Base-by-base conservation (phyloP, 2,797 vertebrate genomes). In the Cephalopachus bancanus region DNA sequence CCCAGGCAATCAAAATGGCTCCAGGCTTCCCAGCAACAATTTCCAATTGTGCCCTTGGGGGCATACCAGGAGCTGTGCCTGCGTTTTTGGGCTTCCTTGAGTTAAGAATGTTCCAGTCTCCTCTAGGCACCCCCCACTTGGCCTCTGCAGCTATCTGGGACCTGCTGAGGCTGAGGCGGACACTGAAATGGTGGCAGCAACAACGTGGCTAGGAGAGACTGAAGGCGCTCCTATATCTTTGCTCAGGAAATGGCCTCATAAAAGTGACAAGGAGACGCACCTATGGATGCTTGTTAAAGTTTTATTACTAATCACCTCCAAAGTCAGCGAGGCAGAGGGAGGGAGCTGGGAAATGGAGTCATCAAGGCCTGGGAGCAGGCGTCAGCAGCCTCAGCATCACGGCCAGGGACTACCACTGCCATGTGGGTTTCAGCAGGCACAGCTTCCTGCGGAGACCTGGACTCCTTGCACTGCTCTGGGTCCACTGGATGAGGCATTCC, bases 261-360 rank as follows among this genome's bases (percentile, higher is more conserved):
- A 99, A 99, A 99, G 98, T 99, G 99, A 99, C 99, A 99, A 99
- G 98, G 98, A 99, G 99, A 99, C 98, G 99, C 99, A 99, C 99
- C 99, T 99, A 99, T 99, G 98, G 99, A 99, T 99, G 99, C 99
- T 99, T 99, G 99, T 99, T 99, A 99, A 99, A 99, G 98, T 99
- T 99, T 99, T 99, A 99, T 99, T 99, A 99, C 99, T 99, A 99
- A 99, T 99, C 98, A 99, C 98, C 98, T 98, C 98, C 98, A 98
- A 98, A 98, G 98, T 98, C 98, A 98, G 98, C 83, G 53, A 97
- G 91, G 95, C 92, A 95, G 83, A 24, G 91, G 93, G 94, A 94
- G 93, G 98, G 93, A 79, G 96, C 84, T 96, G 96, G 96, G 76
- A 55, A 94, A 97, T 96, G 75, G 92, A 98, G 97, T 96, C 89